These are phyloP conservation scores for Sphenopsis melanotis DNA, from an alignment of 2,797 vertebrate species.

Conservation along the genomic window DNA sequence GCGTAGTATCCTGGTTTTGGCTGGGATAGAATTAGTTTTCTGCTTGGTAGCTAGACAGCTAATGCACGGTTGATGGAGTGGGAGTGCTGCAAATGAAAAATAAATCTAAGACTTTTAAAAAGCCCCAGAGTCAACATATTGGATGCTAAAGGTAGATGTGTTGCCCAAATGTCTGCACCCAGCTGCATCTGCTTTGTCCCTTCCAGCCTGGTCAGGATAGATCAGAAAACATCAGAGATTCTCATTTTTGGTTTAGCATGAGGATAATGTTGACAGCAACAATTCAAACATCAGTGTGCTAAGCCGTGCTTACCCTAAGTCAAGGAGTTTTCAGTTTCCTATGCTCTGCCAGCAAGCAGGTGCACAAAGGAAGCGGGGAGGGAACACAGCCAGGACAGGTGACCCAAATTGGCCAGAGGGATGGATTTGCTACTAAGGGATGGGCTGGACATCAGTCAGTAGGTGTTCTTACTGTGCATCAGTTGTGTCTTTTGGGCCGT, in stretches of 20 bases:
- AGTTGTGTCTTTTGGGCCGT: neutral
- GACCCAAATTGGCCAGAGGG: neutral
- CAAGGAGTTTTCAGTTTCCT: neutral
- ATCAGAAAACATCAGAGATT: neutral
- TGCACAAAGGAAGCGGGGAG: neutral
- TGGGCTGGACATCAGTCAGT: neutral
- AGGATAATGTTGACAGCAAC: neutral
- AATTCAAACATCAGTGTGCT: neutral
- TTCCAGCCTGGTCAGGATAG: neutral
- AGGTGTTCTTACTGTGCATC: fast-evolving
- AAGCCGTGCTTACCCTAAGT: neutral
- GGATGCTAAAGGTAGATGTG: neutral
- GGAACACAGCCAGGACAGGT: neutral
- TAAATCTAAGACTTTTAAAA: fast-evolving
- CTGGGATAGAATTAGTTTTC: neutral
- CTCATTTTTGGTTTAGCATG: neutral
- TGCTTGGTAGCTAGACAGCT: neutral
- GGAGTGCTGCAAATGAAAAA: neutral
- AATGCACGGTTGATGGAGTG: neutral
- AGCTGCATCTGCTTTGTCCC: neutral
- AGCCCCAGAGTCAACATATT: neutral
- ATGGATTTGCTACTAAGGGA: neutral
- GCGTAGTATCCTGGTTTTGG: neutral
- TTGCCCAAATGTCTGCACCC: neutral
- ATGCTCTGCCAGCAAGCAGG: neutral